Percentiles rank a stretch among this genome's conserved stretches.
These are phyloP conservation scores for Montipora cactus DNA, from an alignment of 64 coral and sea anemone genomes.

Conservation along the genomic window DNA sequence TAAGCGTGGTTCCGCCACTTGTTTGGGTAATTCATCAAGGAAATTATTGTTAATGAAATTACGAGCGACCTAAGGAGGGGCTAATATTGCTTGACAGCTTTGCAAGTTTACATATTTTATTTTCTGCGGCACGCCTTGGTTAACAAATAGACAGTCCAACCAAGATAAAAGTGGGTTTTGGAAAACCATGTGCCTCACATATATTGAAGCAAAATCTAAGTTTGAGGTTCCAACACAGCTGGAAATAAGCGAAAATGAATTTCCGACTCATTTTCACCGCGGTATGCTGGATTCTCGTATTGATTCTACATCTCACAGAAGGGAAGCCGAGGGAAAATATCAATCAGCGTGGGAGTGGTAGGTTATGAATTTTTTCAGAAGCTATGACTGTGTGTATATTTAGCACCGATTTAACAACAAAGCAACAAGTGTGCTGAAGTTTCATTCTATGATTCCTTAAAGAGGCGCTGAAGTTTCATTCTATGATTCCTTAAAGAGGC, in stretches of 20 bases:
- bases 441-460: no score
- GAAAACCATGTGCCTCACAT: neutral
- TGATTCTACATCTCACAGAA: neutral
- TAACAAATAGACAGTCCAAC: neutral
- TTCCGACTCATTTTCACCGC: neutral
- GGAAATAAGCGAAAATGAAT: neutral
- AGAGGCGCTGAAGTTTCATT: no score
- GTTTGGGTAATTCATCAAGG: no score
- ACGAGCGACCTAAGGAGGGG: neutral
- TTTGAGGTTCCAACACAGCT: neutral
- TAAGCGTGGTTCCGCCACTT: no score
- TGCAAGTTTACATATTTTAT: neutral
- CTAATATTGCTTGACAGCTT: neutral
- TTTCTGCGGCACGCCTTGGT: neutral
- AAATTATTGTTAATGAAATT: neutral
- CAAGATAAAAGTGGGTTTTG: neutral
- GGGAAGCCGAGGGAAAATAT: neutral
- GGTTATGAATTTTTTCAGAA: neutral
- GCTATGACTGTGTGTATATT: neutral
- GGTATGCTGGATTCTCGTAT: neutral
- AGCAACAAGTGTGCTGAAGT: no score
- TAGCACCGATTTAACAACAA: no score
- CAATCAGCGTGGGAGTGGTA: neutral
- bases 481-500: no score
- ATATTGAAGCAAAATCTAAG: neutral